These are phyloP conservation scores for Neocrepidodera transversa DNA, from an alignment of 2,888 invertebrate genomes.

Conservation along the genomic window DNA sequence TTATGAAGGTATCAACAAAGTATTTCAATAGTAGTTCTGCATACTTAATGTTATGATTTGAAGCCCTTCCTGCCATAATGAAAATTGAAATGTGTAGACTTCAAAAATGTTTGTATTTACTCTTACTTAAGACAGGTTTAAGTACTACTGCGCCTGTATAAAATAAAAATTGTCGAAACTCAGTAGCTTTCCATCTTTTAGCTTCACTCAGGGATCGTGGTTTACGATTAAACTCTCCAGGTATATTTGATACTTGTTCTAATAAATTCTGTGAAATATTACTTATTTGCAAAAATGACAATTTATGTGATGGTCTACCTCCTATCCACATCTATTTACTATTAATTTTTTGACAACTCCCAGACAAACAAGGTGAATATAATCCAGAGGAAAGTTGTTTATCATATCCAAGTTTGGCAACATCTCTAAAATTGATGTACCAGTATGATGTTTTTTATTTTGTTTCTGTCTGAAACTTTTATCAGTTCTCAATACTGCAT, in stretches of 20 bases:
- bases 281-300: no score
- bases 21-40: not conserved
- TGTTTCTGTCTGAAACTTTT: not conserved
- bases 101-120: conserved; percentile 11
- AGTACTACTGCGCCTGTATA: conserved; percentile 7
- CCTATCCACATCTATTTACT: not conserved
- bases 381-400: not conserved
- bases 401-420: not conserved
- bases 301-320: not conserved
- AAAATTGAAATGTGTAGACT: conserved; percentile 3
- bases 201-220: conserved; percentile 7
- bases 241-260: not conserved
- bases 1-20: conserved; percentile 11
- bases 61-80: conserved; percentile 4
- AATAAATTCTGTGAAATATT: not conserved
- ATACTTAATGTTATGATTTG: conserved; percentile 8
- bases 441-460: not conserved
- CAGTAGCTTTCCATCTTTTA: conserved; percentile 20
- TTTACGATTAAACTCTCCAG: conserved; percentile 14
- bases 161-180: no score
- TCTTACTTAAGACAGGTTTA: not conserved
- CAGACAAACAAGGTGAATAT: no score
- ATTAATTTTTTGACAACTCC: not conserved
- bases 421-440: not conserved
- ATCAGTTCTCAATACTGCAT: not conserved